A percentile compares a stretch with the other conserved stretches of the same genome.
phyloP scores from a whole-genome alignment of 2,888 invertebrate genomes.

The Trissolcus japonicus region DNA sequence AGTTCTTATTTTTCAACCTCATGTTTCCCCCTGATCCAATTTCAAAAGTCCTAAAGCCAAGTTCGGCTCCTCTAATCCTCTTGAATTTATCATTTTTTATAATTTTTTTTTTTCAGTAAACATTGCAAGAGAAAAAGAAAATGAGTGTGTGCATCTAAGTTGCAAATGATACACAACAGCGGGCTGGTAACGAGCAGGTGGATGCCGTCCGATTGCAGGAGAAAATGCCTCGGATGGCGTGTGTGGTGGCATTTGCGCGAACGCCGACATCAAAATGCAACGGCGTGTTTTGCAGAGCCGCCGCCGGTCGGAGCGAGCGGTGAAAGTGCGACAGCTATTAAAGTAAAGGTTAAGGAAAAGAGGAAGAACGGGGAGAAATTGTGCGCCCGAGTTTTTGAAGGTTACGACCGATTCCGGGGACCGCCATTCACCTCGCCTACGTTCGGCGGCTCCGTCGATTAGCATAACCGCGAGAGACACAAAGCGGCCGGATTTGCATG shows the following conservation, averaged over 20 bases:
- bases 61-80: too few relatives aligned
- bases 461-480: slow-evolving; percentile 4
- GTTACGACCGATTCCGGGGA: slow-evolving; percentile 25
- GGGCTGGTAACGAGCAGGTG: slow-evolving; percentile 42
- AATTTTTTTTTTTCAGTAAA: neutral
- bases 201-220: slow-evolving; percentile 30
- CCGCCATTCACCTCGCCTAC: slow-evolving; percentile 8
- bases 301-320: slow-evolving; percentile 64
- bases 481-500: slow-evolving; percentile 2
- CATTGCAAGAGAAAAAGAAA: slow-evolving; percentile 33
- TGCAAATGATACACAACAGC: slow-evolving; percentile 32
- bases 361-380: slow-evolving; percentile 57
- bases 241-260: slow-evolving; percentile 55
- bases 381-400: slow-evolving; percentile 45
- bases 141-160: slow-evolving; percentile 8
- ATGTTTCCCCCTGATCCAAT: too few relatives aligned
- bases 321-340: slow-evolving; percentile 73
- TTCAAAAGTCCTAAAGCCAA: too few relatives aligned
- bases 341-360: slow-evolving; percentile 72
- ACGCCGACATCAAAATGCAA: slow-evolving; percentile 61
- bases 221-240: slow-evolving; percentile 33
- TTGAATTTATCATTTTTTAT: too few relatives aligned
- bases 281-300: slow-evolving; percentile 44
- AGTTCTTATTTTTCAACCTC: too few relatives aligned
- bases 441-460: neutral